Evolutionary conservation across 2,797 vertebrate genomes (phyloP), one percentile per base, ranked within the genome.

Genomic region (Anabas testudineus): DNA sequence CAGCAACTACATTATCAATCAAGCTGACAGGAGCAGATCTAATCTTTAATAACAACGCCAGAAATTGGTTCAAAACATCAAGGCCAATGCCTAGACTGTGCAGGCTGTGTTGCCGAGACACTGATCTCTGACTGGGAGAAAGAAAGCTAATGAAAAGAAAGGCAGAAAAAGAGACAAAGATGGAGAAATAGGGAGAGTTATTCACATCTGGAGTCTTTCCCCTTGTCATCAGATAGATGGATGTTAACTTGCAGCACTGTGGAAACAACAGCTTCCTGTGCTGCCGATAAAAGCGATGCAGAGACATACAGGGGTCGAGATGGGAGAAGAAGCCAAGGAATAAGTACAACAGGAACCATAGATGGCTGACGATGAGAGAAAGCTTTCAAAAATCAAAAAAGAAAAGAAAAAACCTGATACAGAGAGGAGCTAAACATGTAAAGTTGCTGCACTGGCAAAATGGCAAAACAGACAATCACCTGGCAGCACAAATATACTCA

Each of bases 121-220:
- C 74, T 53, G 65, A 94, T 94, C 60, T 80, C 42, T 59, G 55
- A 95, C 55, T 95, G 94, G 92, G 91, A 92, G 92, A 94, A 94
- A 95, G 95, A 94, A 91, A 93, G 92, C 92, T 93, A 94, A 86
- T 90, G 91, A 84, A 84, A 84, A 78, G 59, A 82, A 71, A 77
- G 18, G 68, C 58, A 74, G 43, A 57, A 51, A 72, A 69, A 74
- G 39, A 4, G 51, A 68, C 8, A 16, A 56, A 15, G 57, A 74
- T 43, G 52, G 69, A 74, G 49, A 57, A 80, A 88, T 74, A 70
- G 54, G 92, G 91, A 91, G 92, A 93, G 93, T 92, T 92, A 94
- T 95, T 94, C 94, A 95, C 96, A 97, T 97, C 95, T 97, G 96
- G 94, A 94, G 52, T 94, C 93, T 94, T 91, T 93, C 93, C 93